phyloP scores from a whole-genome alignment of 2,113 vertebrate genomes.

The Chunga burmeisteri region DNA sequence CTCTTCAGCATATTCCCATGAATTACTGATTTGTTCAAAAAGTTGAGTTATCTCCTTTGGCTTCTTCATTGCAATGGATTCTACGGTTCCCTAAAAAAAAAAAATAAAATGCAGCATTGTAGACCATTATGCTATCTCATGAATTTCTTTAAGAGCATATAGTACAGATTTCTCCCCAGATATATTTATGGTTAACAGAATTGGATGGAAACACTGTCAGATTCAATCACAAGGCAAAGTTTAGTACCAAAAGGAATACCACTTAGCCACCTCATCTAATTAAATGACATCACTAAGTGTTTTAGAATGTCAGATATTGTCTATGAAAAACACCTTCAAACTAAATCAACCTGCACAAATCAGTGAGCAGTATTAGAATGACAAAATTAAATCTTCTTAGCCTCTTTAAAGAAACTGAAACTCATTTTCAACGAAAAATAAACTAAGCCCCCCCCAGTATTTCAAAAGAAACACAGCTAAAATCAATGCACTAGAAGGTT shows the following conservation, averaged over 20 bases:
- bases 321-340: not conserved
- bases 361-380: not conserved
- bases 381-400: not conserved
- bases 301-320: not conserved
- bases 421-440: not conserved
- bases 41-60: constrained; percentile 89
- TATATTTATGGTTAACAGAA: not conserved
- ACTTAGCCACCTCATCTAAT: not conserved
- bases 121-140: not conserved
- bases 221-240: not conserved
- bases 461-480: not conserved
- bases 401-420: not conserved
- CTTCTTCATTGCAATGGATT: constrained; percentile 91
- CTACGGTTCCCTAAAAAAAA: constrained; percentile 85
- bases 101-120: not conserved
- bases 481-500: not conserved
- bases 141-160: not conserved
- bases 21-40: constrained; percentile 90
- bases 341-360: not conserved
- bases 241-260: not conserved
- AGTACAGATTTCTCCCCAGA: not conserved
- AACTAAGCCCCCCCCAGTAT: not conserved
- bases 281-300: not conserved
- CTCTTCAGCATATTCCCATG: constrained; percentile 79
- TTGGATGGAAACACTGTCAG: not conserved